Evolutionary conservation across 1,140 invertebrate species (phyloP).

Genomic region (Oncopodura yosiiana): DNA sequence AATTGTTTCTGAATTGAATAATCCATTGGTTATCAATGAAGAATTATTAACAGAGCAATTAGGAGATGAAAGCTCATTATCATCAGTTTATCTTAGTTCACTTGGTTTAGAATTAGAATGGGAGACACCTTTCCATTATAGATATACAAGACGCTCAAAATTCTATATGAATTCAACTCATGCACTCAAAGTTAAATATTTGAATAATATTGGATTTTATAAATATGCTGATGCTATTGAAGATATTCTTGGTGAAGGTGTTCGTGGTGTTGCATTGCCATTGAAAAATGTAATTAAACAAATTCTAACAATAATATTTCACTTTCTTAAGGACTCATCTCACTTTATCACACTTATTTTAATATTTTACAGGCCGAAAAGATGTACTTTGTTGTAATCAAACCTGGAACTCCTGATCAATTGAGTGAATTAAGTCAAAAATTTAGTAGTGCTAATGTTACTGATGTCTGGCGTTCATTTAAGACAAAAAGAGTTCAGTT

Average conservation of each 20-base stretch:
- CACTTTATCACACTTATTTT: no score
- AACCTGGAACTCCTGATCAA: neutral
- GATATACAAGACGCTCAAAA: conserved; percentile 14
- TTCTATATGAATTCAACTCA: conserved; percentile 34
- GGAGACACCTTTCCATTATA: conserved; percentile 30
- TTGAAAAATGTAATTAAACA: conserved; percentile 24
- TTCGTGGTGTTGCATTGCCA: conserved; percentile 21
- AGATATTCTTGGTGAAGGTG: conserved; percentile 26
- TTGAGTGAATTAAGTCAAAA: neutral
- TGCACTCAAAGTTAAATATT: conserved; percentile 26
- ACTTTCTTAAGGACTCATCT: neutral
- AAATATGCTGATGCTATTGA: conserved; percentile 21
- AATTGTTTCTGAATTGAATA: no score
- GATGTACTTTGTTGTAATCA: conserved; percentile 13
- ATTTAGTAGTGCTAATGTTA: neutral
- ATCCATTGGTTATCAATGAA: no score
- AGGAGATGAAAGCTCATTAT: no score
- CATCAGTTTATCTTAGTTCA: conserved; percentile 26
- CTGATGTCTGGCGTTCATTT: conserved; percentile 7
- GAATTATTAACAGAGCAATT: no score
- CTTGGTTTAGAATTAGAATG: conserved; percentile 18
- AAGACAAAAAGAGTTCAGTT: conserved; percentile 14
- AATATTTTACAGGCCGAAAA: conserved; percentile 1
- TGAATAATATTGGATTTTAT: conserved; percentile 31
- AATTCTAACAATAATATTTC: neutral